Evolutionary conservation across 2,113 vertebrate species (phyloP).

Genomic region (Ophiodon elongatus): DNA sequence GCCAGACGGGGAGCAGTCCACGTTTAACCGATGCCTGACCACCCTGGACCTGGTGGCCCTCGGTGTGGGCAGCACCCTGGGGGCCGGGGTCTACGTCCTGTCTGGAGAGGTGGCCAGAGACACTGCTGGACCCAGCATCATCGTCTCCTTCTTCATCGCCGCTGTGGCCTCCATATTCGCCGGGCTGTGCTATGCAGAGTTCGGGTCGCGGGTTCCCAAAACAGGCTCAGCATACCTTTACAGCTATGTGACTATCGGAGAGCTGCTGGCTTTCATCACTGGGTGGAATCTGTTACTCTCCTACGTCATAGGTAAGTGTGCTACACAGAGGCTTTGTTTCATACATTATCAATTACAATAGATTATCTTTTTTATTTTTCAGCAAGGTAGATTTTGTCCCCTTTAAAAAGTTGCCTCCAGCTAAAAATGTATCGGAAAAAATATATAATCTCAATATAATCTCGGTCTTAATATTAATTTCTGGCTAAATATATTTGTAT

Average conservation of each 20-base stretch:
- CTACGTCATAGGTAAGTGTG: conserved; percentile 86
- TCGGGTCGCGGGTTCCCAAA: conserved; percentile 87
- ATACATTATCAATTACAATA: not conserved
- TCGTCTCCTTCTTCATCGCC: conserved; percentile 90
- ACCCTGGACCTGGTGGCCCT: conserved; percentile 87
- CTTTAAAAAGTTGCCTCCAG: not conserved
- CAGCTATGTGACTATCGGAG: conserved; percentile 89
- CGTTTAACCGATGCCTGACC: conserved; percentile 86
- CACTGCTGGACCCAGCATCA: conserved; percentile 87
- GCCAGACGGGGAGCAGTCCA: conserved; percentile 74
- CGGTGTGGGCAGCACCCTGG: conserved; percentile 90
- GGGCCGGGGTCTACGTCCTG: conserved; percentile 89
- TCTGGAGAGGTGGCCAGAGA: conserved; percentile 89
- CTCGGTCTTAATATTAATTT: not conserved
- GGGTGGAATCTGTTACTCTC: conserved; percentile 92
- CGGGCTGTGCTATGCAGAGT: conserved; percentile 89
- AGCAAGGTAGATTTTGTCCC: not conserved
- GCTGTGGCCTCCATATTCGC: conserved; percentile 87
- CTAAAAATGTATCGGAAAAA: not conserved
- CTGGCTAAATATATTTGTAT: not conserved
- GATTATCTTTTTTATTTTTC: not conserved
- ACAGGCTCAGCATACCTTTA: conserved; percentile 91
- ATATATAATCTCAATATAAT: not conserved
- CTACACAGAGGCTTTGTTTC: not conserved
- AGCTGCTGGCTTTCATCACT: conserved; percentile 89